Evolutionary conservation across 2,888 invertebrate species (phyloP), one percentile per base, ranked within the genome.

Genomic region (Liposcelis brunnea): DNA sequence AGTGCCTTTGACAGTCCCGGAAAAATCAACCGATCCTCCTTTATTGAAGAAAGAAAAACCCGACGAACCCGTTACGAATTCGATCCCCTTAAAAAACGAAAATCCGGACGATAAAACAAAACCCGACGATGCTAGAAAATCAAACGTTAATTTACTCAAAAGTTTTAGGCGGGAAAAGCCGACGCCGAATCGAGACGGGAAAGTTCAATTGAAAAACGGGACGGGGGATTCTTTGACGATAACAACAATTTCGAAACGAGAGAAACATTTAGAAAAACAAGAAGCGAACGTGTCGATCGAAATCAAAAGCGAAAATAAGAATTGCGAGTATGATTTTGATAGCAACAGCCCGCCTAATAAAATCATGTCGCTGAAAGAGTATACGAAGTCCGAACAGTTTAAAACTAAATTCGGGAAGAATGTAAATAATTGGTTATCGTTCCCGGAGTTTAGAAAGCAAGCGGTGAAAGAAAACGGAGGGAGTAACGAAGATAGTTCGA

Each of bases 361-460:
- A 40, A 40, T 40, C 19, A 40, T 40, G 40, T 40, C 40, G 12
- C 21, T 40, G 40, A 16, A 40, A 19, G 40, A 40, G 40, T 40
- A 40, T 19, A 40, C 40, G 15, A 16, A 40, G 19, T 40, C 40
- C 19, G 40, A 40, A 21, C 12, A 19, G 16, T 40, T 19, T 11
- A 40, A 40, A 19, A 15, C 37, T 7, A 36, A 36, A 14, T 36
- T 10, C 14, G 12, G 15, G 14, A 36, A 36, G 8, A 36, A 36
- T 14, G 37, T 12, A 18, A 36, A 32, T 10, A n/a, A 18, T 7
- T 36, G 15, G 8, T 15, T 36, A 18, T 15, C 12, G 12, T 36
- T 36, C 15, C 15, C 12, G 19, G 40, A 40, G 15, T 40, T 40
- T 11, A 3, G 40, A 19, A 40, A 6, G 4, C 40, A 14, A 12